phyloP scores from a whole-genome alignment of 2,113 vertebrate species.

The Oncorhynchus kisutch region DNA sequence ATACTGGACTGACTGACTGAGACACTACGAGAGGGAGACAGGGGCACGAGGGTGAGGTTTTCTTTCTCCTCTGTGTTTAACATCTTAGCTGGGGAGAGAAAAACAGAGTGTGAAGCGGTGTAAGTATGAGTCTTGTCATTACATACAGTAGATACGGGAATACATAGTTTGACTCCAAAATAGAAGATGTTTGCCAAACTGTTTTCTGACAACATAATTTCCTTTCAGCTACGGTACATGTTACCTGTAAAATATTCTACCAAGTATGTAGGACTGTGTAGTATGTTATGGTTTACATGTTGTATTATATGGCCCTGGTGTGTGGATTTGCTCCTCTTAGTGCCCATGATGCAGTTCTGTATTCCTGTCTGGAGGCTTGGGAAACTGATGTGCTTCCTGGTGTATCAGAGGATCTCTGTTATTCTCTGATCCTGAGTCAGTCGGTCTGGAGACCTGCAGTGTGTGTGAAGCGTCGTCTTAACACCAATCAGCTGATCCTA shows the following conservation, averaged over 20 bases:
- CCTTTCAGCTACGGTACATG: no score
- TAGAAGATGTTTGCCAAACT: no score
- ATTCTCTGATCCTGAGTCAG: not conserved
- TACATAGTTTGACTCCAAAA: no score
- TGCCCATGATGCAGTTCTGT: not conserved
- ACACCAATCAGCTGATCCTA: not conserved
- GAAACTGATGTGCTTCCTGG: not conserved
- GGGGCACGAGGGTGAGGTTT: not conserved
- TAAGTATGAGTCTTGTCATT: not conserved
- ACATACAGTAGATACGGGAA: not conserved
- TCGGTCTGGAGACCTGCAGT: not conserved
- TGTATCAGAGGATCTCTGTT: not conserved
- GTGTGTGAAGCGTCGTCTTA: not conserved
- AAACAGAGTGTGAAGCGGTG: constrained; percentile 20
- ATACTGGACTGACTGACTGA: constrained; percentile 79
- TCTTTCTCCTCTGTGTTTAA: constrained; percentile 2
- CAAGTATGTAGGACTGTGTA: no score
- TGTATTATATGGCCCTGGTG: not conserved
- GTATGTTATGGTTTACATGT: no score
- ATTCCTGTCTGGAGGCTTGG: not conserved
- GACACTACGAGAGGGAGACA: constrained; percentile 2
- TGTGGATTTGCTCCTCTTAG: not conserved
- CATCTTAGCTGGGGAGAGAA: no score
- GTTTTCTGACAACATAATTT: no score
- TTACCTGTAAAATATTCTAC: no score